Conservation (phyloP, 2,888 invertebrate genomes). For the Acronicta leporina region DNA sequence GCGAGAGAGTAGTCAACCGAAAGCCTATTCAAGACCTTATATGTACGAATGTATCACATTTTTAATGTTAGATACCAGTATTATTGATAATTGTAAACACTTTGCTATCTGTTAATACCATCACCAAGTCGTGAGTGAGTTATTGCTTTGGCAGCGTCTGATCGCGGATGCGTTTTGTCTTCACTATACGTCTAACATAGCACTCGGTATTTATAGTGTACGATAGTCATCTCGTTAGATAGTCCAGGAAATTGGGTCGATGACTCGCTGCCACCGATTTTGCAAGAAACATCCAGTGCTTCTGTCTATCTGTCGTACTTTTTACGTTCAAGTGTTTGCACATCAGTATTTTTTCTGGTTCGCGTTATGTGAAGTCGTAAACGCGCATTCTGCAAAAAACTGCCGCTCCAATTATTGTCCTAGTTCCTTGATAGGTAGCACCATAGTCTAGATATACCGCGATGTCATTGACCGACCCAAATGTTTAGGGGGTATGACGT, state of each 20-base stretch:
- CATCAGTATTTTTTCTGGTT: neutral
- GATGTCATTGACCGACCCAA: conserved; percentile 84
- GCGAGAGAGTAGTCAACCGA: too few species aligned
- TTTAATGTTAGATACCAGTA: neutral
- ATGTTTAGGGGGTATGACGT: conserved; percentile 78
- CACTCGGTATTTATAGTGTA: conserved; percentile 78
- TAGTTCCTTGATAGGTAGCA: conserved; percentile 51
- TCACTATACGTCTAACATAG: conserved; percentile 66
- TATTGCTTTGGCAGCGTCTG: conserved; percentile 81
- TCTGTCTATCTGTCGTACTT: conserved; percentile 25
- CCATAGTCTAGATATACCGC: conserved; percentile 62
- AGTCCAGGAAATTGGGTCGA: conserved; percentile 79
- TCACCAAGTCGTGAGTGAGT: conserved; percentile 63
- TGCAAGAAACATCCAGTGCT: conserved; percentile 36
- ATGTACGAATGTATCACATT: too few species aligned
- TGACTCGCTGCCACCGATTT: conserved; percentile 72
- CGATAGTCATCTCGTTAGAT: conserved; percentile 77
- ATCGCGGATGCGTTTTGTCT: conserved; percentile 82
- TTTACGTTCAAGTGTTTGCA: conserved; percentile 7
- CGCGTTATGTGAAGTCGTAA: conserved; percentile 30
- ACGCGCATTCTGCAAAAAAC: conserved; percentile 40
- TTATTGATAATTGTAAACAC: conserved; percentile 62
- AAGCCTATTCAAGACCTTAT: too few species aligned
- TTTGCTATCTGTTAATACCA: conserved; percentile 59
- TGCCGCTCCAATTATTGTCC: conserved; percentile 60